Percentiles rank a stretch among this genome's conserved stretches.
These are phyloP conservation scores for Micrasema minimum DNA, from an alignment of 1,140 invertebrate species.

Conservation along the genomic window DNA sequence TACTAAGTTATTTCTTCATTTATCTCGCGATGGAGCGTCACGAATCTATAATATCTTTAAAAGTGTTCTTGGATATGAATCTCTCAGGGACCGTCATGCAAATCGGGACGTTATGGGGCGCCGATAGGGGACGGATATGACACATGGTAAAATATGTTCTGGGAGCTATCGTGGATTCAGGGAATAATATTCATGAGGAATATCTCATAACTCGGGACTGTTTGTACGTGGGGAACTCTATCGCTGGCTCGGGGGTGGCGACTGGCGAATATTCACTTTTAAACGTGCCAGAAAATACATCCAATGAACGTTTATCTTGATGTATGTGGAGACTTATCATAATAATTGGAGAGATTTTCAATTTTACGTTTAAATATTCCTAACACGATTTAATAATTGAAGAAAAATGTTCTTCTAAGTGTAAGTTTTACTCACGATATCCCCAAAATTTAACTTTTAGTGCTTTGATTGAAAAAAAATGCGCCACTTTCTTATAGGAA, in stretches of 20 bases:
- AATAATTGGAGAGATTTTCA: too few relatives aligned
- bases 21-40: conserved; percentile 32
- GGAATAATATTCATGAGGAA: conserved; percentile 37
- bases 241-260: too few relatives aligned
- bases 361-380: too few relatives aligned
- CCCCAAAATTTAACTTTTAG: too few relatives aligned
- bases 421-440: too few relatives aligned
- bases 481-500: too few relatives aligned
- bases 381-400: too few relatives aligned
- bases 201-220: conserved; percentile 21
- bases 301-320: too few relatives aligned
- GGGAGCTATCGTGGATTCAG: conserved; percentile 29
- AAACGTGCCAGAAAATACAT: conserved; percentile 5
- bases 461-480: too few relatives aligned
- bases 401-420: too few relatives aligned
- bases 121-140: conserved; percentile 27
- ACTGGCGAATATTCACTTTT: conserved; percentile 16
- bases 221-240: conserved; percentile 22
- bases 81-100: conserved; percentile 11
- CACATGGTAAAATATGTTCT: conserved; percentile 36
- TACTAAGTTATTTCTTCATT: conserved; percentile 41
- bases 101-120: conserved; percentile 19
- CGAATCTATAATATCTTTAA: conserved; percentile 42
- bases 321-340: too few relatives aligned
- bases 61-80: conserved; percentile 31